Evolutionary conservation across 2,113 vertebrate species (phyloP).

Genomic region (Philantomba maxwellii): DNA sequence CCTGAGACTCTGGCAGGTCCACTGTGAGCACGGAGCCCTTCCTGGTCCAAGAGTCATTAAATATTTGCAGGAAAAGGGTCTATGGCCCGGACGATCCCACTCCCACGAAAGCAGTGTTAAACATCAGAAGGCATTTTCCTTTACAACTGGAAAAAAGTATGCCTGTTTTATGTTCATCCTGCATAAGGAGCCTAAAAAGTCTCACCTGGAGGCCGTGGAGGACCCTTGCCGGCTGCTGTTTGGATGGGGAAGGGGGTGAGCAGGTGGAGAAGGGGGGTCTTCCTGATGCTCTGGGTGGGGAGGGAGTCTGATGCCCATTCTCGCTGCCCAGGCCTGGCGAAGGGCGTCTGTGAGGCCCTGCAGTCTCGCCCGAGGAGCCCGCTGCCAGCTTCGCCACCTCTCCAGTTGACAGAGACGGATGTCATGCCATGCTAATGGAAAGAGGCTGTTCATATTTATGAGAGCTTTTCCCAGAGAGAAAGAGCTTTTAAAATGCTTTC

Average conservation of each 20-base stretch:
- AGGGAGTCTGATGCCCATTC: not conserved
- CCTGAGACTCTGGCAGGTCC: no score
- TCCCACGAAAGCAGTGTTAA: not conserved
- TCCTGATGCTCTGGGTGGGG: not conserved
- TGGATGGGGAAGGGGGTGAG: not conserved
- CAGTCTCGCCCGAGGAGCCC: not conserved
- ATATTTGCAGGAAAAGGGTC: not conserved
- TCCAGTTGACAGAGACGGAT: slow-evolving; percentile 29
- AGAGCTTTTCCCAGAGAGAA: not conserved
- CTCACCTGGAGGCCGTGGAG: not conserved
- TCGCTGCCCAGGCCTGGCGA: not conserved
- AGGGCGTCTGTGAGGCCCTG: not conserved
- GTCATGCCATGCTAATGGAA: not conserved
- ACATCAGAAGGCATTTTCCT: not conserved
- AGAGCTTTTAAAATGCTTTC: slow-evolving; percentile 36
- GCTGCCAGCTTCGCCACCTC: not conserved
- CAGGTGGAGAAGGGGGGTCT: not conserved
- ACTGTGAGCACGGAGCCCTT: no score
- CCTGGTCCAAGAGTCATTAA: not conserved
- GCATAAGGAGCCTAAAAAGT: not conserved
- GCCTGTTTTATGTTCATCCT: not conserved
- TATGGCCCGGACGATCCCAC: not conserved
- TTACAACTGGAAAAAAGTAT: not conserved
- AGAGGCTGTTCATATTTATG: slow-evolving; percentile 12
- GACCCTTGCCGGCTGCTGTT: not conserved